Percentiles rank a stretch among this genome's conserved stretches.
Evolutionary conservation across 2,888 invertebrate genomes (phyloP).

Genomic region (Leucania comma): DNA sequence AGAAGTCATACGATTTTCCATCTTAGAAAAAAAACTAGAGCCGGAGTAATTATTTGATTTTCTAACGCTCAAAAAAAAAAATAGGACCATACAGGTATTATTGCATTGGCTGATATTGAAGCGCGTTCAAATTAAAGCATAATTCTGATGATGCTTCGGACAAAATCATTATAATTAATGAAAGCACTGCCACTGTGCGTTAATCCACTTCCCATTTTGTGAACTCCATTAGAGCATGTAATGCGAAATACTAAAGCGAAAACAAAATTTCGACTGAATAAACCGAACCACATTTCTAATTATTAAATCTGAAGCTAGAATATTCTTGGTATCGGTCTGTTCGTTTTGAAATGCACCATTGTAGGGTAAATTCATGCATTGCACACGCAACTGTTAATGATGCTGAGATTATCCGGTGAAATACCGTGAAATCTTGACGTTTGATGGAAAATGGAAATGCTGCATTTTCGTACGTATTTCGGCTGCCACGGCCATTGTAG

Average conservation of each 20-base stretch:
- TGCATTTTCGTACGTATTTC: constrained; percentile 21
- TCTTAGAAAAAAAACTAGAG: too few relatives aligned
- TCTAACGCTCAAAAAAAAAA: too few relatives aligned
- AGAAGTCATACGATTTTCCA: too few relatives aligned
- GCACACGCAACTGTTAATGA: constrained; percentile 22
- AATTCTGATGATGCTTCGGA: constrained; percentile 68
- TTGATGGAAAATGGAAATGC: constrained; percentile 33
- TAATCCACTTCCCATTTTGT: constrained; percentile 68
- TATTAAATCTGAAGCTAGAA: constrained; percentile 45
- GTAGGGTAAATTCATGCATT: constrained; percentile 11
- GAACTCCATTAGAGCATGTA: constrained; percentile 68
- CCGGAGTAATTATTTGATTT: too few relatives aligned
- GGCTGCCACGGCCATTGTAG: background rate
- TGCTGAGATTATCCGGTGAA: constrained; percentile 24
- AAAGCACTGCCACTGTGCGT: constrained; percentile 61
- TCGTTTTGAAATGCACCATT: constrained; percentile 42
- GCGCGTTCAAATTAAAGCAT: constrained; percentile 65
- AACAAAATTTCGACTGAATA: constrained; percentile 67
- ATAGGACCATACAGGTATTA: constrained; percentile 29
- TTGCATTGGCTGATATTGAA: constrained; percentile 50
- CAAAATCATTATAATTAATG: constrained; percentile 73
- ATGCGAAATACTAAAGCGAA: constrained; percentile 63
- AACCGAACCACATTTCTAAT: constrained; percentile 55
- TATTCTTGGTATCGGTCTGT: constrained; percentile 49
- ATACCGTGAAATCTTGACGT: constrained; percentile 36